phyloP scores from a whole-genome alignment of 2,888 invertebrate species.

The Stomorhina lunata region DNA sequence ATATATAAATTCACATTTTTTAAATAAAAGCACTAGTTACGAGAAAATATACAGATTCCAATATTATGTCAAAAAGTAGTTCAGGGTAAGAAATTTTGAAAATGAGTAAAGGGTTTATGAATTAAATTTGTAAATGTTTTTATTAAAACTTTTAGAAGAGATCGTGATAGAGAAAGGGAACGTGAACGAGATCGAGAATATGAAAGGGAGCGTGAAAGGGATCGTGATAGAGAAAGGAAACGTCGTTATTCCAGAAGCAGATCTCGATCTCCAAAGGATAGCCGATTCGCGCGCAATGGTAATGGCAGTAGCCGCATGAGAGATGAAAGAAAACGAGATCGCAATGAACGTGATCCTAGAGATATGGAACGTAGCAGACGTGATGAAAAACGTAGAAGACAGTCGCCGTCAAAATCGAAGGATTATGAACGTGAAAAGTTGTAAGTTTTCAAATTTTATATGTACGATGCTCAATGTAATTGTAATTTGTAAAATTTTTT shows the following conservation, averaged over 20 bases:
- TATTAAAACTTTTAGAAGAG: conserved; percentile 47
- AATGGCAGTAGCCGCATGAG: conserved; percentile 71
- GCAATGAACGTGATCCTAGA: conserved; percentile 67
- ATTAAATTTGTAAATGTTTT: neutral
- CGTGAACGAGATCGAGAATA: conserved; percentile 61
- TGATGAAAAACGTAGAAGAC: conserved; percentile 76
- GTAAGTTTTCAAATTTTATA: conserved; percentile 66
- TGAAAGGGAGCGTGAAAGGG: conserved; percentile 70
- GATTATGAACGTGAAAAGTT: conserved; percentile 75
- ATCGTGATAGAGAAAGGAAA: conserved; percentile 74
- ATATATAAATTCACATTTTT: neutral
- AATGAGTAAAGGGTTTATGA: too few species aligned
- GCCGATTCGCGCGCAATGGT: conserved; percentile 72
- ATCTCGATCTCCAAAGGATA: conserved; percentile 71
- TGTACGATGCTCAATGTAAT: too few species aligned
- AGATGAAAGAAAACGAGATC: conserved; percentile 73
- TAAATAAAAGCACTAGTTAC: neutral
- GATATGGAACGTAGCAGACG: conserved; percentile 70
- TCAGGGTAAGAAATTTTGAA: conserved; percentile 64
- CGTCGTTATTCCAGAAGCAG: conserved; percentile 72
- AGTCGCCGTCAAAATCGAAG: conserved; percentile 71
- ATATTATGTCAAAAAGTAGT: conserved; percentile 63
- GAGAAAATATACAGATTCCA: neutral
- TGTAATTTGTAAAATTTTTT: conserved; percentile 1
- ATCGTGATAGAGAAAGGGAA: conserved; percentile 58